phyloP scores from a whole-genome alignment of 2,888 invertebrate genomes.

The Eristalis intricaria region DNA sequence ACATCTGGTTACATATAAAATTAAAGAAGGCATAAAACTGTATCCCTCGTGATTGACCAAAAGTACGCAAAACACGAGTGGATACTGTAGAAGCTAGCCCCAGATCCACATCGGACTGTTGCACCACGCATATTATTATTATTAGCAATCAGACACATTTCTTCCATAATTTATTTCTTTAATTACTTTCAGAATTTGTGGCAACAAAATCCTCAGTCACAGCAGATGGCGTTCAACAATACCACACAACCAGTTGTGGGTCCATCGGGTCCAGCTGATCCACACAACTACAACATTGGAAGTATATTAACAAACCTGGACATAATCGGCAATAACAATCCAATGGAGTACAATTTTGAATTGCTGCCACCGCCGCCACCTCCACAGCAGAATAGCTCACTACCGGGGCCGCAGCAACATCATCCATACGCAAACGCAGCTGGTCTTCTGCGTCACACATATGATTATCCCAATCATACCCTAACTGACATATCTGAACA shows the following conservation, averaged over 20 bases:
- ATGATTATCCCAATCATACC: constrained; percentile 75
- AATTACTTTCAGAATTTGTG: constrained; percentile 77
- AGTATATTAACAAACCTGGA: constrained; percentile 81
- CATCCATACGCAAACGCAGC: constrained; percentile 74
- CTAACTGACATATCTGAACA: constrained; percentile 77
- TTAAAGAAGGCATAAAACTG: too few relatives aligned
- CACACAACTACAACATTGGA: constrained; percentile 80
- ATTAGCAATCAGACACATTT: too few relatives aligned
- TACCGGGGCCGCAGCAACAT: constrained; percentile 73
- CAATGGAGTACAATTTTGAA: constrained; percentile 81
- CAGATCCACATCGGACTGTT: too few relatives aligned
- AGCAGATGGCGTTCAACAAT: constrained; percentile 66
- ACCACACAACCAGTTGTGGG: constrained; percentile 54
- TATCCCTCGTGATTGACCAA: too few relatives aligned
- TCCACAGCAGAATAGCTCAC: constrained; percentile 72
- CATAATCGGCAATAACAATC: constrained; percentile 79
- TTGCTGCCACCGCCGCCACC: constrained; percentile 76
- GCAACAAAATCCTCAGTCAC: constrained; percentile 75
- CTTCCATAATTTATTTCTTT: too few relatives aligned
- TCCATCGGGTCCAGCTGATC: constrained; percentile 73
- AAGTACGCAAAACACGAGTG: too few relatives aligned
- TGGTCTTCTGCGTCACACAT: constrained; percentile 77
- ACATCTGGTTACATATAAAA: too few relatives aligned
- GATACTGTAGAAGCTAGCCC: too few relatives aligned
- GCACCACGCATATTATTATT: too few relatives aligned